Evolutionary conservation across 2,113 vertebrate genomes (phyloP), one percentile per base, ranked within the genome.

Genomic region (Sinocyclocheilus maitianheensis): DNA sequence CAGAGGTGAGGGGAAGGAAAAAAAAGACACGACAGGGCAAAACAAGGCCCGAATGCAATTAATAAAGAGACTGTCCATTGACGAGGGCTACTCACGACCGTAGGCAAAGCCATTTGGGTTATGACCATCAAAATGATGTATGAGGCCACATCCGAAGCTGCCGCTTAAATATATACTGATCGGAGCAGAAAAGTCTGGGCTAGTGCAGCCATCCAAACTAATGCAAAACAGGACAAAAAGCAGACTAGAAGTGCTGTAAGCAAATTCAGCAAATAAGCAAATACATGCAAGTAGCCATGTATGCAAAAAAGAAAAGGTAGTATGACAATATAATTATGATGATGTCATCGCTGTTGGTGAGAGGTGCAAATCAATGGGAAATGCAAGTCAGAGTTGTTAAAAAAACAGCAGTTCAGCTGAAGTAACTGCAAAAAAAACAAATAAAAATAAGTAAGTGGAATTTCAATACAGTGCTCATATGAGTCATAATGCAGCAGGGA

Each of bases 51-150:
- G 86, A 93, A 94, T 65, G 43, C 90, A 90, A 94, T 94, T 93
- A 93, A 93, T 88, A 91, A 93, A 93, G 93, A 53, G 77, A 93
- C 90, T 22, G 90, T 78, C 88, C 92, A 91, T 93, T 91, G 92
- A 91, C 92, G 72, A 83, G 81, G 37, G 67, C 22, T 74, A 89
- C 80, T 89, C 69, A 84, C 22, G 58, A n/a, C 85, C 9, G 11
- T 18, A 65, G 77, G 78, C 65, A 11, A 40, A 63, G 63, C 62
- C 63, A 78, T 87, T 34, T 75, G 86, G 79, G 78, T 79, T 67
- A 22, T 71, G 78, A 86, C 43, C 55, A 22, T 37, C 55, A 30
- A 8, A 14, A 87, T 87, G 65, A 87, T 83, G 62, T 67, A 89
- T 55, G 84, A 30, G 51, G 43, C n/a, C 53, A 13, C 46, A n/a